Evolutionary conservation across 2,888 invertebrate species (phyloP), one percentile per base, ranked within the genome.

Genomic region (Nesidiocoris tenuis): DNA sequence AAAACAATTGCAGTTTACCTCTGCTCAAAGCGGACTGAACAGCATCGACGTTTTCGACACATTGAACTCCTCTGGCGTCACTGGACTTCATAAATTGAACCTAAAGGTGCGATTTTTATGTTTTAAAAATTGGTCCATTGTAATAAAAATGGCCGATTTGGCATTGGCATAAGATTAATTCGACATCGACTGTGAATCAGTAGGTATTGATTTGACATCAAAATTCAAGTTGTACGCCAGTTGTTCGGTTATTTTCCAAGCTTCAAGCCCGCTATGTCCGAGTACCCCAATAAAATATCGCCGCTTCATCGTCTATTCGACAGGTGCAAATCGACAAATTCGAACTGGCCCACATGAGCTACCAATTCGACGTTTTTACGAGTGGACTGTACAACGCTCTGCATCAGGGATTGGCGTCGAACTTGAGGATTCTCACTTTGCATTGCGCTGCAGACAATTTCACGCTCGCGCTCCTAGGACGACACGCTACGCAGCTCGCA

Each of bases 401-500:
- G 7, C 63, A 77, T 19, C 75, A 77, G 67, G 81, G 82, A 17
- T 76, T 82, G n/a, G 81, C 82, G n/a, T 75, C 72, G 9, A 80
- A 79, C 72, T 77, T 82, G 12, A 79, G 79, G 61, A 77, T 78
- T 19, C 76, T 82, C 2, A 81, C 81, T 39, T 78, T 82, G 21
- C 79, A 80, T 9, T 79, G 80, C 64, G 80, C 81, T 54, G 81
- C 81, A 75, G 82, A 82, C 78, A 82, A 82, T 78, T 77, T 80
- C 71, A 79, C 81, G 17, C 77, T 82, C 54, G 79, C 79, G 59
- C 74, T 81, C 24, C 77, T 82, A 21, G 82, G 82, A 1, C 77
- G 79, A 71, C 78, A 81, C 68, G 80, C 81, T n/a, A 78, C 79
- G 3, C 78, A 80, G 71, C 78, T 82, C 1, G 80, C 80, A n/a